Base-by-base conservation (phyloP, 2,888 invertebrate species). In the Rhabditoides inermis region DNA sequence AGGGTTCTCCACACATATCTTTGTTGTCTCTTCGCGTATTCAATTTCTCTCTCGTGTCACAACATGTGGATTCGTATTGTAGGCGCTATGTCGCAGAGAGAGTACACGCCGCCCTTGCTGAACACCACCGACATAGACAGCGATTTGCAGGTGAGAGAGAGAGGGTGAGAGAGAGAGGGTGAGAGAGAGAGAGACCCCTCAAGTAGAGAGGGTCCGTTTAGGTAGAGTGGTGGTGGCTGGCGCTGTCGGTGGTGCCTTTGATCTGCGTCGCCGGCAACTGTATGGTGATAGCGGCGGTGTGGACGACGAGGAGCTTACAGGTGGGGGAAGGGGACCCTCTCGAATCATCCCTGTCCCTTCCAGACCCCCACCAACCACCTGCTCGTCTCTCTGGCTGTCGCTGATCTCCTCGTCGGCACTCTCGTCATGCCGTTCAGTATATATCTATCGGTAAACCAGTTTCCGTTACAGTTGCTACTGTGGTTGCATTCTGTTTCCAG, bases 401-500 rank as follows among this genome's bases (percentile, higher is more conserved):
- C 74, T 45, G 74, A 74, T 55, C 55, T 75, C 47, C 62, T 74
- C 22, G 68, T 74, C 10, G 74, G 74, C 28, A 60, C 69, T 22
- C 61, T 68, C 49, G 72, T 74, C 18, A 72, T 75, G 71, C 74
- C 74, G 10, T 75, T 74, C 55, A 65, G 63, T 53, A 75, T 74
- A 45, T 74, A 74, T 55, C 53, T 73, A 35, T 70, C 74, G 30
- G 71, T 73, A 30, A 53, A 63, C 54, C 2, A 45, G 20, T 20
- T 39, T 41, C 6, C 7, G 20, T 18, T n/a, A 40, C 40, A 45
- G 23, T 45, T 45, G 23, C 12, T 45, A n/a, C n/a, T 5, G 23
- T 26, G 7, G 23, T 23, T 4, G 5, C 18, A n/a, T n/a, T n/a
- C n/a, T 37, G 37, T 37, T 39, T 18, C 39, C 39, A 15, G 3